These are phyloP conservation scores for Folsomia candida DNA, from an alignment of 2,888 invertebrate genomes.

Conservation along the genomic window DNA sequence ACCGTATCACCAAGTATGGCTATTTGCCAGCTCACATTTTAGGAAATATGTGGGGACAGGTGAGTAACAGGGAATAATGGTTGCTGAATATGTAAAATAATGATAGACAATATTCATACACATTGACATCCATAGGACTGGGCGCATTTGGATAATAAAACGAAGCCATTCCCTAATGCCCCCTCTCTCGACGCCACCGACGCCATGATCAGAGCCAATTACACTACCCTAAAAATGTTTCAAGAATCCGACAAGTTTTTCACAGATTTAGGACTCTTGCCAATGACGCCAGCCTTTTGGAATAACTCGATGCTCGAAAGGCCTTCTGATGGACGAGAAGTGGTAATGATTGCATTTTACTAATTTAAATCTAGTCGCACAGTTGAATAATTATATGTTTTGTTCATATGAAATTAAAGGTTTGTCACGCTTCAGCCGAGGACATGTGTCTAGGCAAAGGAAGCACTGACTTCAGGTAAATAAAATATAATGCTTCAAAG, in stretches of 20 bases:
- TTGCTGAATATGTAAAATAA: not conserved
- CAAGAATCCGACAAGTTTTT: slow-evolving; percentile 72
- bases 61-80: slow-evolving; percentile 53
- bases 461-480: slow-evolving; percentile 44
- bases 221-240: slow-evolving; percentile 43
- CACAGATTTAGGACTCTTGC: slow-evolving; percentile 73
- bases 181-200: slow-evolving; percentile 71
- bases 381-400: not conserved
- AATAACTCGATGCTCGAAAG: slow-evolving; percentile 74
- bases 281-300: slow-evolving; percentile 83
- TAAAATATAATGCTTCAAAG: not conserved
- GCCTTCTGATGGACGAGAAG: slow-evolving; percentile 66
- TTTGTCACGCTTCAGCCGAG: slow-evolving; percentile 42
- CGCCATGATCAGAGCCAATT: slow-evolving; percentile 63
- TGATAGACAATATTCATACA: not conserved
- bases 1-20: slow-evolving; percentile 48
- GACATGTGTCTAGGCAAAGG: slow-evolving; percentile 45
- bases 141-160: slow-evolving; percentile 70
- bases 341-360: slow-evolving; percentile 37
- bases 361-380: not conserved
- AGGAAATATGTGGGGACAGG: slow-evolving; percentile 78
- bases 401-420: not conserved
- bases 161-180: slow-evolving; percentile 72
- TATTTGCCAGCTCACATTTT: slow-evolving; percentile 51
- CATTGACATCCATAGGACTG: slow-evolving; percentile 56